phyloP scores from a whole-genome alignment of 1,140 invertebrate species.

The Diorhabda sublineata region DNA sequence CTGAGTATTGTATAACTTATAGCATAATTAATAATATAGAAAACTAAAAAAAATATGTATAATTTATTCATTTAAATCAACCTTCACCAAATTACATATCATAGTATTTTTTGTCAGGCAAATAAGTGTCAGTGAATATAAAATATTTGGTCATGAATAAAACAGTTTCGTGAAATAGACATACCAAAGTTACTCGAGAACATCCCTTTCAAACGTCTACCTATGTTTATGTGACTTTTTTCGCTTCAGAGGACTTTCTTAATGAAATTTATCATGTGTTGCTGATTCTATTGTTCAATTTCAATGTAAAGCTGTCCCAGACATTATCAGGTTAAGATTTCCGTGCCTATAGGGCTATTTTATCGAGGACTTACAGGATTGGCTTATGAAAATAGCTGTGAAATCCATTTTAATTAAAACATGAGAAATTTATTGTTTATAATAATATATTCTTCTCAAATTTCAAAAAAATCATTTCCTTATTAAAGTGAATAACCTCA shows the following conservation, averaged over 20 bases:
- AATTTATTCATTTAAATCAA: neutral
- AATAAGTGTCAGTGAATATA: conserved; percentile 27
- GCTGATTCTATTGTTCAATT: conserved; percentile 30
- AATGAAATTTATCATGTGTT: conserved; percentile 44
- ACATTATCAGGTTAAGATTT: conserved; percentile 27
- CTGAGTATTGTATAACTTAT: too few species aligned
- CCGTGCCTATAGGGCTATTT: conserved; percentile 12
- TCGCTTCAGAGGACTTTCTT: conserved; percentile 30
- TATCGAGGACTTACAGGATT: neutral
- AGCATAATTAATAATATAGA: too few species aligned
- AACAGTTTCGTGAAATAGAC: conserved; percentile 28
- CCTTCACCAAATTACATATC: neutral
- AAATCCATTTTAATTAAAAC: too few species aligned
- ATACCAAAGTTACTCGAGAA: conserved; percentile 28
- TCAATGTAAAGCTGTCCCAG: conserved; percentile 22
- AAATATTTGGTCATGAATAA: conserved; percentile 33
- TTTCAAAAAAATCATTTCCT: too few species aligned
- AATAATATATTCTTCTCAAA: too few species aligned
- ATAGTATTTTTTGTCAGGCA: conserved; percentile 23
- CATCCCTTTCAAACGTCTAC: conserved; percentile 27
- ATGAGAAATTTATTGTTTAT: too few species aligned
- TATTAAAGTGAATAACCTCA: too few species aligned
- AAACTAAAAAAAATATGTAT: too few species aligned
- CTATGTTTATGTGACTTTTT: conserved; percentile 36
- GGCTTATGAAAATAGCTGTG: too few species aligned